Evolutionary conservation across 2,797 vertebrate genomes (phyloP).

Genomic region (Crenuchus spilurus): DNA sequence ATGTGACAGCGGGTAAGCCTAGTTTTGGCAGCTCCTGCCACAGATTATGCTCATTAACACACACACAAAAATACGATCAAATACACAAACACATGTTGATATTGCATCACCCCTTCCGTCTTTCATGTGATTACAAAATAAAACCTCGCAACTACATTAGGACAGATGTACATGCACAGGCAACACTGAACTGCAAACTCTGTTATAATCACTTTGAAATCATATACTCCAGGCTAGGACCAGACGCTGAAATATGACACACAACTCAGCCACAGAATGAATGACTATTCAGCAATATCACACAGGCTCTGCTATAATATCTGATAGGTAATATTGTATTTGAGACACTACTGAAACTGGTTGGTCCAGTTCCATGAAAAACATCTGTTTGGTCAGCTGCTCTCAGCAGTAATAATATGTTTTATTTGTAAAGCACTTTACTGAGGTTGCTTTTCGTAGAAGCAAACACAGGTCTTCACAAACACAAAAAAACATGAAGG

Average conservation of each 20-base stretch:
- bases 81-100: neutral
- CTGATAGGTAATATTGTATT: neutral
- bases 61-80: constrained; percentile 9
- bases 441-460: neutral
- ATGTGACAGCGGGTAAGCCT: constrained; percentile 9
- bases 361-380: neutral
- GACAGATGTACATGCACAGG: neutral
- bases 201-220: neutral
- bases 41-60: constrained; percentile 22
- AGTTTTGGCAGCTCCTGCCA: neutral
- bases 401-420: neutral
- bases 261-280: neutral
- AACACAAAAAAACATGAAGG: neutral
- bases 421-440: constrained; percentile 2
- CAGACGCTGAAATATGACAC: neutral
- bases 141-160: neutral
- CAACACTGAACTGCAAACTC: neutral
- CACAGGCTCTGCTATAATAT: neutral
- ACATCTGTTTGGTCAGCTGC: neutral
- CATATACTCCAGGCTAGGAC: neutral
- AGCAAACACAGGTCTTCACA: neutral
- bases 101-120: neutral
- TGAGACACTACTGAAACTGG: neutral
- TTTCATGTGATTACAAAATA: constrained; percentile 14
- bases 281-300: constrained; percentile 2